These are phyloP conservation scores for Ostrea edulis DNA, from an alignment of 1,140 invertebrate species.

Conservation along the genomic window DNA sequence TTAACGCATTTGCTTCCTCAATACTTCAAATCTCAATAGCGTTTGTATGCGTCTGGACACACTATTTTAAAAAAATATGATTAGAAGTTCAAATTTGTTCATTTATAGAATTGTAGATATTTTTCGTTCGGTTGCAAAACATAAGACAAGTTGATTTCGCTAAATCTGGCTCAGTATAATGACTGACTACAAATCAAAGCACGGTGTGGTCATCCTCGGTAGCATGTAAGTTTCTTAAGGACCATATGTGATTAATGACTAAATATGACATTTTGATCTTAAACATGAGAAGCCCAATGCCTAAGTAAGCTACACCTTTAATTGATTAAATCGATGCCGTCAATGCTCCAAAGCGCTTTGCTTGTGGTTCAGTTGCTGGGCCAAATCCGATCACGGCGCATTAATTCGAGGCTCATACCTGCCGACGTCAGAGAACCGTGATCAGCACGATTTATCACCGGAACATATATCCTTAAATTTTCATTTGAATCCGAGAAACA, in stretches of 20 bases:
- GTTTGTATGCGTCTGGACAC: too few relatives aligned
- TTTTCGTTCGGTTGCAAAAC: too few relatives aligned
- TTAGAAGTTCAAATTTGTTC: too few relatives aligned
- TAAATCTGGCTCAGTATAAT: too few relatives aligned
- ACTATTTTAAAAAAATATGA: too few relatives aligned
- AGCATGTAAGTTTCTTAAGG: not conserved
- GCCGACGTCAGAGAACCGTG: slow-evolving; percentile 4
- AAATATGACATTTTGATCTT: slow-evolving; percentile 7
- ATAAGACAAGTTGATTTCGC: too few relatives aligned
- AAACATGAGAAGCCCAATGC: slow-evolving; percentile 1
- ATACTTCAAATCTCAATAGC: too few relatives aligned
- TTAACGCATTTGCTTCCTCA: too few relatives aligned
- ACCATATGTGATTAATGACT: not conserved
- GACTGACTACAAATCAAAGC: too few relatives aligned
- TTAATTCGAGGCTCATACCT: slow-evolving; percentile 22
- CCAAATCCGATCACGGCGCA: slow-evolving; percentile 32
- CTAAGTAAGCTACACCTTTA: slow-evolving; percentile 22
- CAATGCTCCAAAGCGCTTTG: slow-evolving; percentile 1
- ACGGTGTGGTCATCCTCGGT: not conserved
- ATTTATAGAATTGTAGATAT: too few relatives aligned
- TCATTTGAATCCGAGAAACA: slow-evolving; percentile 23
- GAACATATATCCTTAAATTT: slow-evolving; percentile 36
- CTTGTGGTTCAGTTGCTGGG: slow-evolving; percentile 25
- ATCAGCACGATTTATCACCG: slow-evolving; percentile 30
- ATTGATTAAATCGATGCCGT: slow-evolving; percentile 24